Evolutionary conservation across 2,888 invertebrate genomes (phyloP), one percentile per base, ranked within the genome.

Genomic region (Spatulosminthurus flaviceps): DNA sequence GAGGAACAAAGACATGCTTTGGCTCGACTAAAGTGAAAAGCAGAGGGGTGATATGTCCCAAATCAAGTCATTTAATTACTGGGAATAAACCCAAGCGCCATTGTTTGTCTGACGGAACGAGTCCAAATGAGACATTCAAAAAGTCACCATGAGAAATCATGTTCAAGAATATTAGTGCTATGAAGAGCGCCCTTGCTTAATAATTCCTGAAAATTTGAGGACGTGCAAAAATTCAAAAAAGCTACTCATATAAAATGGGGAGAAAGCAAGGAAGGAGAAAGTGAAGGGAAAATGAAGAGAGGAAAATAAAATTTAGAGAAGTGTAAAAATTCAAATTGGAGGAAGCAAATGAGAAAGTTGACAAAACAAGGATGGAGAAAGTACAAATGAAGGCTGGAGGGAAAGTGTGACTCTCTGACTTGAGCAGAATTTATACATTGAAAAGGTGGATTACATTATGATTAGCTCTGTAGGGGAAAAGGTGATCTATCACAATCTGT

Each of bases 401-500:
- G 51, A n/a, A 51, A 51, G 51, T 34, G 51, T 11, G 41, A 41
- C 9, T 41, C 19, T 51, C 5, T 51, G 16, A 51, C 5, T 2
- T 2, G 51, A n/a, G 51, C 16, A 51, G 16, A 9, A 41, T 41
- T 51, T 51, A 51, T 51, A 19, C 51, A 51, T 9, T 5, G 41
- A 34, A 24, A 42, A 71, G 72, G 72, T 72, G 72, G 72, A 72
- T 72, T 72, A 72, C 24, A 72, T 72, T 21, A 43, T 72, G 42
- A 72, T 72, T 72, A 72, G 72, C 72, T 72, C 43, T 21, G 19
- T 42, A 26, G 72, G 72, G 72, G 43, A 72, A 67, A 43, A 51
- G 61, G 74, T 74, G 74, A 74, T 74, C 74, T 61, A 74, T 74
- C 74, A 74, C 74, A 60, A 72, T 72, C 60, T 61, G 61, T n/a